phyloP scores from a whole-genome alignment of 2,797 vertebrate species.

The Lerista edwardsae region DNA sequence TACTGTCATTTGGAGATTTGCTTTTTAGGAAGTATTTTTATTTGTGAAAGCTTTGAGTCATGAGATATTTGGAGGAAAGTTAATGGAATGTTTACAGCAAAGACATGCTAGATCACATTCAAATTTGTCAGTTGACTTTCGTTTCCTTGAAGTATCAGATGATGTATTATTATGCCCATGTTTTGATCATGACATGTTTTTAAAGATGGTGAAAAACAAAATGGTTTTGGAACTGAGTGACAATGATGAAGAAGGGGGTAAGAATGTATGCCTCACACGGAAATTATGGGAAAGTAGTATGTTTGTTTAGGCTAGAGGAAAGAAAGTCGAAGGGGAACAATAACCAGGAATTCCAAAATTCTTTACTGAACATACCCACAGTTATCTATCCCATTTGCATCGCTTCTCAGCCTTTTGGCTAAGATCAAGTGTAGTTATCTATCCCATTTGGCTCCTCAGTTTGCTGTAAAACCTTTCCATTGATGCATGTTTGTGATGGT shows the following conservation, averaged over 20 bases:
- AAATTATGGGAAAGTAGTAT: background rate
- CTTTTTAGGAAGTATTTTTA: constrained; percentile 14
- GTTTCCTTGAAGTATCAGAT: constrained; percentile 41
- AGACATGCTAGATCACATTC: constrained; percentile 32
- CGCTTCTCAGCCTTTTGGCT: too few species aligned
- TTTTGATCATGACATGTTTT: constrained; percentile 1
- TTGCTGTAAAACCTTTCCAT: background rate
- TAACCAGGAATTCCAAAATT: constrained; percentile 4
- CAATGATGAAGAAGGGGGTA: background rate
- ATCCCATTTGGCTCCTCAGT: background rate
- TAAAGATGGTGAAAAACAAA: background rate
- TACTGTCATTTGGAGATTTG: constrained; percentile 8
- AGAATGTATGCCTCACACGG: background rate
- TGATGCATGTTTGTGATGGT: background rate
- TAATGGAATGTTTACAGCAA: constrained; percentile 38
- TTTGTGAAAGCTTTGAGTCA: constrained; percentile 31
- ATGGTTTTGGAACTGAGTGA: background rate
- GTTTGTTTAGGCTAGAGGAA: constrained; percentile 1
- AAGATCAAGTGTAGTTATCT: too few species aligned
- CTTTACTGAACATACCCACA: background rate
- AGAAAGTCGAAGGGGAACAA: constrained; percentile 5
- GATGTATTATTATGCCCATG: background rate
- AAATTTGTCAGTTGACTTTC: constrained; percentile 34
- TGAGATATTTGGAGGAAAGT: constrained; percentile 32
- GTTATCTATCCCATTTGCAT: background rate